These are phyloP conservation scores for Gymnocypris eckloni DNA, from an alignment of 2,797 vertebrate species.

Conservation along the genomic window DNA sequence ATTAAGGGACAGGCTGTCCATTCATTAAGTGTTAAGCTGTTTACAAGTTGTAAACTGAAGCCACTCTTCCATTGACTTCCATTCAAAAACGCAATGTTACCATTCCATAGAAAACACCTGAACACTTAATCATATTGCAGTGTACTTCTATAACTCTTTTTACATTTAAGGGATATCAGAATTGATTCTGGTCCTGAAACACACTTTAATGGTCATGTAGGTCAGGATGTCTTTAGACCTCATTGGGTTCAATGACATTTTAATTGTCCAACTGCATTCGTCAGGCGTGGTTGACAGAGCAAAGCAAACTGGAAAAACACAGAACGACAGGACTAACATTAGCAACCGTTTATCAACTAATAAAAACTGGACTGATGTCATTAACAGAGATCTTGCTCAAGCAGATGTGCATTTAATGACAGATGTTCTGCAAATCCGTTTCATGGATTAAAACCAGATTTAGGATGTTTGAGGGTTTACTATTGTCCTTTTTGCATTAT, in stretches of 20 bases:
- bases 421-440: background rate
- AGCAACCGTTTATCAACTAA: background rate
- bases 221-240: background rate
- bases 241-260: background rate
- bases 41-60: conserved; percentile 12
- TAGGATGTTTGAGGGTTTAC: background rate
- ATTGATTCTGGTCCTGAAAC: background rate
- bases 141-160: background rate
- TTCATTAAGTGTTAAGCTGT: conserved; percentile 22
- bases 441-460: background rate
- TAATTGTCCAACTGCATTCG: background rate
- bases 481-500: no score
- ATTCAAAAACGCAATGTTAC: background rate
- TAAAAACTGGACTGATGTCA: background rate
- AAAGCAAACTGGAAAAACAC: background rate
- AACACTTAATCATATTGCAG: background rate
- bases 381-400: background rate
- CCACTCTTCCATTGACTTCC: background rate
- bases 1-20: background rate
- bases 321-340: background rate
- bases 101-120: background rate
- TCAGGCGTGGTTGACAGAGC: background rate
- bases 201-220: background rate
- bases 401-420: background rate
- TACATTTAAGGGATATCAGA: background rate